Percentiles rank a stretch among this genome's conserved stretches.
These are phyloP conservation scores for Gari tellinella DNA, from an alignment of 2,888 invertebrate species.

Conservation along the genomic window DNA sequence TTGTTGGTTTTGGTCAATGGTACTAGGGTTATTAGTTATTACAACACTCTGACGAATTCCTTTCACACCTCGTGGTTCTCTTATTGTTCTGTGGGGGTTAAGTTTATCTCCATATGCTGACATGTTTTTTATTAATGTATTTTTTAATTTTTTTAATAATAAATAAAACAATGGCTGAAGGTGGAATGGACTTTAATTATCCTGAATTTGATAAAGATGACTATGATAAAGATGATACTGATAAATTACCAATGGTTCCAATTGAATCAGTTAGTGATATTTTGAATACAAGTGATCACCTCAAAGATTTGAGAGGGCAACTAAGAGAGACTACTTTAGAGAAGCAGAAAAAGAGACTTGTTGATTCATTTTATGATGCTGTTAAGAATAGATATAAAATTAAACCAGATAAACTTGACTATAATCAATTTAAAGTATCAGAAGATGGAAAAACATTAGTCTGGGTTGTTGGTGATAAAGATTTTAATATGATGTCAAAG, in stretches of 20 bases:
- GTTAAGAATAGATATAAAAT: not conserved
- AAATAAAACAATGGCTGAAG: slow-evolving; percentile 4
- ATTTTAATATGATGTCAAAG: slow-evolving; percentile 1
- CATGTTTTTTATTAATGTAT: not conserved
- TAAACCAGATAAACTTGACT: too few relatives aligned
- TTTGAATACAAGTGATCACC: slow-evolving; percentile 4
- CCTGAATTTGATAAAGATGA: slow-evolving; percentile 1
- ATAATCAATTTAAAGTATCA: too few relatives aligned
- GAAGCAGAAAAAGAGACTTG: slow-evolving; percentile 3
- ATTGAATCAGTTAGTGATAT: slow-evolving; percentile 1
- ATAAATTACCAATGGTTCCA: slow-evolving; percentile 1
- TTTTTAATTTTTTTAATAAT: not conserved
- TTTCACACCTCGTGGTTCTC: slow-evolving; percentile 21
- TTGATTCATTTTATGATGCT: slow-evolving; percentile 2
- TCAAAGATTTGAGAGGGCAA: slow-evolving; percentile 4
- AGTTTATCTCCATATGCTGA: slow-evolving; percentile 4
- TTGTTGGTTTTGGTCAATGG: slow-evolving; percentile 59
- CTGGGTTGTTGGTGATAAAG: not conserved
- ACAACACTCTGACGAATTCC: slow-evolving; percentile 33
- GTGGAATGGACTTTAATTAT: not conserved
- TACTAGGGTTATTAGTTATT: slow-evolving; percentile 47
- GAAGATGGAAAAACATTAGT: too few relatives aligned
- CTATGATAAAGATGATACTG: slow-evolving; percentile 2
- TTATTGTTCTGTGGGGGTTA: not conserved
- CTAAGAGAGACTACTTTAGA: not conserved